Percentiles rank a stretch among this genome's conserved stretches.
These are phyloP conservation scores for Crax fasciolata DNA, from an alignment of 2,797 vertebrate species.

Conservation along the genomic window DNA sequence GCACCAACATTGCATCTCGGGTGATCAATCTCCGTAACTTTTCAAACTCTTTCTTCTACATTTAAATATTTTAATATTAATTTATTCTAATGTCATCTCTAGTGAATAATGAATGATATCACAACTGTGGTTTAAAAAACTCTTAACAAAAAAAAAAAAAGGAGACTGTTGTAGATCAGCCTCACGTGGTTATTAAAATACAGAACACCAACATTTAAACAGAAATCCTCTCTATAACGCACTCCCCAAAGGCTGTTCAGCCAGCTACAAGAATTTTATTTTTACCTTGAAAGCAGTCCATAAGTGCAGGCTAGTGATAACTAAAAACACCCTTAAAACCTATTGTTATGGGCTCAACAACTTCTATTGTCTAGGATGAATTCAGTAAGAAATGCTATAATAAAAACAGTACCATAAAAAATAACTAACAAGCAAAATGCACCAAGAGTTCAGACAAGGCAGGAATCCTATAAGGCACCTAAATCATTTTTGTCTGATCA, in stretches of 20 bases:
- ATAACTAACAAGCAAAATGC: background rate
- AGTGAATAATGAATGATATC: slow-evolving; percentile 63
- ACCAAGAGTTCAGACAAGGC: background rate
- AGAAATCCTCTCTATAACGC: background rate
- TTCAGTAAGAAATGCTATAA: background rate
- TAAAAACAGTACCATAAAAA: background rate
- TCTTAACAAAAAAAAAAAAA: slow-evolving; percentile 22
- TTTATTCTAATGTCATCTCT: slow-evolving; percentile 73
- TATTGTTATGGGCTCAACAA: background rate
- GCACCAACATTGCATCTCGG: background rate
- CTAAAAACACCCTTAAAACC: slow-evolving; percentile 1
- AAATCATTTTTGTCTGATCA: background rate
- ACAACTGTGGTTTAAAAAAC: slow-evolving; percentile 36
- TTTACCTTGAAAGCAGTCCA: slow-evolving; percentile 34
- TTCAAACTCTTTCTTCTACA: slow-evolving; percentile 64
- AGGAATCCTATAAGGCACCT: background rate
- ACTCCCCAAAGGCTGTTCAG: background rate
- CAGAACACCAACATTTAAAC: background rate
- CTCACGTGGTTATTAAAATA: slow-evolving; percentile 4
- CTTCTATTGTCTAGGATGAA: background rate
- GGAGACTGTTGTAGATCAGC: background rate
- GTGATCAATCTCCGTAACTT: slow-evolving; percentile 73
- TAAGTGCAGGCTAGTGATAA: background rate
- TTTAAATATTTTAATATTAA: slow-evolving; percentile 83
- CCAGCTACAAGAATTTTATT: background rate